Percentiles rank a stretch among this genome's conserved stretches.
phyloP scores from a whole-genome alignment of 2,797 vertebrate genomes.

The Peromyscus melanophrys region DNA sequence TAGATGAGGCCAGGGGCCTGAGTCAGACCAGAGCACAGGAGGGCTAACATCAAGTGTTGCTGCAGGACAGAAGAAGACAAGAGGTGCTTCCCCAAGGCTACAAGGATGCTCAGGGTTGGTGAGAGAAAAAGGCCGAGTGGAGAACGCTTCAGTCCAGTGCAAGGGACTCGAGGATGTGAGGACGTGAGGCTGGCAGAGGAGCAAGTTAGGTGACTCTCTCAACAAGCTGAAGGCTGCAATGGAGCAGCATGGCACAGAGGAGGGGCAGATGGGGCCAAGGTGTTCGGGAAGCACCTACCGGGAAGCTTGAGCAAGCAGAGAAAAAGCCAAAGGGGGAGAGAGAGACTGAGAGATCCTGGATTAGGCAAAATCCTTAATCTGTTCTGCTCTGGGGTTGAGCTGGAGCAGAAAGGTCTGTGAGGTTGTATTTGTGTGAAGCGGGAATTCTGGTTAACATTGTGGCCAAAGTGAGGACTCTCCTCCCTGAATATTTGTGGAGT shows the following conservation, averaged over 20 bases:
- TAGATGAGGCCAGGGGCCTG: background rate
- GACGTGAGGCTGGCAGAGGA: background rate
- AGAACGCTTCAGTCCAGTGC: no score
- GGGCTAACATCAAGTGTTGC: background rate
- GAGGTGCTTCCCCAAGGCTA: background rate
- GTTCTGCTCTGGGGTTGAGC: background rate
- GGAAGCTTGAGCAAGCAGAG: background rate
- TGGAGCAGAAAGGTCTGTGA: background rate
- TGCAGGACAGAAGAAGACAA: background rate
- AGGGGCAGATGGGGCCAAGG: background rate
- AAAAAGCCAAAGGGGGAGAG: background rate
- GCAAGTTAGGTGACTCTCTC: rapidly evolving
- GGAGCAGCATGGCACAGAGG: background rate
- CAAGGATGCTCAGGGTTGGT: background rate
- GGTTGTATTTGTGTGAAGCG: background rate
- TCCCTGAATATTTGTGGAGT: background rate
- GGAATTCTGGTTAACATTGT: background rate
- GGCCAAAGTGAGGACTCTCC: background rate
- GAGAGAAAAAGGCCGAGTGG: background rate
- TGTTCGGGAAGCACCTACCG: background rate
- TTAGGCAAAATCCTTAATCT: background rate
- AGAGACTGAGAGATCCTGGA: no score
- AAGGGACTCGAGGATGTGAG: background rate
- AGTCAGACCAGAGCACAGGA: background rate
- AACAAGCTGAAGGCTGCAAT: rapidly evolving